Base-by-base conservation (phyloP, 2,797 vertebrate species). In the Labroides dimidiatus region DNA sequence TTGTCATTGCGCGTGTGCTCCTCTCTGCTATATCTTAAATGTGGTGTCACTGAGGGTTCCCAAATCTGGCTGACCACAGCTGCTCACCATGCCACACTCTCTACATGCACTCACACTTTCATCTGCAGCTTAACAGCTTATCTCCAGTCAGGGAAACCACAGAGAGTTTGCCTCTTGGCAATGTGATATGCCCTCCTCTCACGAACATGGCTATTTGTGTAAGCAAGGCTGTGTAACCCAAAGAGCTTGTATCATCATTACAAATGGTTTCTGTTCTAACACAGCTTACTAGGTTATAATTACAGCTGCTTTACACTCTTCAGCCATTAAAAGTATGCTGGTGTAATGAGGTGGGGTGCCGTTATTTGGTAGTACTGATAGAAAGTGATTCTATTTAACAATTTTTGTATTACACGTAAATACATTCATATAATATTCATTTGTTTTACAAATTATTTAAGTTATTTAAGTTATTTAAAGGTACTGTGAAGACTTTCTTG, bases 91-190 rank as follows among this genome's bases (percentile, higher is more conserved):
- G 87, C 78, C 84, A 81, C 81, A 36, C 85, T 88, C 86, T 78
- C 82, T 81, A 71, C 87, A 90, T 63, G 80, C 82, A 79, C 85
- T 72, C 79, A 70, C 73, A 64, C 90, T 91, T 93, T 92, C 88
- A 92, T 92, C 87, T 90, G 84, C 79, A 86, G 91, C 83, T 91
- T 87, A 91, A 77, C 80, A 62, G 87, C 91, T 93, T 93, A 93
- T 93, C 92, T 90, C 80, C 64, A 81, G 81, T 74, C 42, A 6
- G 66, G 85, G 78, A 79, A 50, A 85, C 88, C 58, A 20, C 87
- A 63, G 83, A 75, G 89, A 71, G 76, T 69, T 81, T 72, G 72
- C 80, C 87, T 80, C 78, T 81, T 42, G 75, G 89, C 89, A 84
- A 86, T 20, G 37, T 64, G 88, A 89, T 89, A 84, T 36, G 70